Evolutionary conservation across 2,888 invertebrate species (phyloP).

Genomic region (Emmelina monodactyla): DNA sequence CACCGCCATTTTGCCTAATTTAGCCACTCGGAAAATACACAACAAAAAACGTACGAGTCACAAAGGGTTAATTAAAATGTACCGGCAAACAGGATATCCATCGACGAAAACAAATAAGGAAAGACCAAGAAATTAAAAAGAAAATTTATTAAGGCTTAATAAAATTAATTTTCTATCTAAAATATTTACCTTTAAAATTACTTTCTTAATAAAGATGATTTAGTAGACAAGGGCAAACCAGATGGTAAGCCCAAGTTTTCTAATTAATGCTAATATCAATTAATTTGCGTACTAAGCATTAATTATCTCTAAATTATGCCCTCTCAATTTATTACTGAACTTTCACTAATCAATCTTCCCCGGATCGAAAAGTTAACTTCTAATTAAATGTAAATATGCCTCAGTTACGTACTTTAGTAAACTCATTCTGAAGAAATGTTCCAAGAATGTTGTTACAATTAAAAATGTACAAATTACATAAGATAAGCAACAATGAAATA

Average conservation of each 20-base stretch:
- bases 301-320: slow-evolving; percentile 57
- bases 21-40: too few species aligned
- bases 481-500: neutral
- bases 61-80: too few species aligned
- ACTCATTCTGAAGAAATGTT: neutral
- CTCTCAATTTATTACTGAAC: slow-evolving; percentile 59
- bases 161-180: neutral
- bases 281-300: slow-evolving; percentile 54
- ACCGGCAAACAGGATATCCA: too few species aligned
- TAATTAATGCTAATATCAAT: slow-evolving; percentile 62
- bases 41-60: too few species aligned
- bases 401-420: neutral
- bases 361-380: slow-evolving; percentile 21
- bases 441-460: neutral
- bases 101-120: too few species aligned
- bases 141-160: neutral
- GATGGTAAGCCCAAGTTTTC: slow-evolving; percentile 37
- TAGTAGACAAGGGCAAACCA: slow-evolving; percentile 10
- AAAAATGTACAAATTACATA: neutral
- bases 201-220: slow-evolving; percentile 14
- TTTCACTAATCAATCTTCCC: slow-evolving; percentile 58
- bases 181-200: slow-evolving; percentile 1
- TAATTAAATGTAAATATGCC: neutral
- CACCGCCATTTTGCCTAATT: too few species aligned
- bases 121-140: too few species aligned